Evolutionary conservation across 2,113 vertebrate species (phyloP).

Genomic region (Helogale parvula): DNA sequence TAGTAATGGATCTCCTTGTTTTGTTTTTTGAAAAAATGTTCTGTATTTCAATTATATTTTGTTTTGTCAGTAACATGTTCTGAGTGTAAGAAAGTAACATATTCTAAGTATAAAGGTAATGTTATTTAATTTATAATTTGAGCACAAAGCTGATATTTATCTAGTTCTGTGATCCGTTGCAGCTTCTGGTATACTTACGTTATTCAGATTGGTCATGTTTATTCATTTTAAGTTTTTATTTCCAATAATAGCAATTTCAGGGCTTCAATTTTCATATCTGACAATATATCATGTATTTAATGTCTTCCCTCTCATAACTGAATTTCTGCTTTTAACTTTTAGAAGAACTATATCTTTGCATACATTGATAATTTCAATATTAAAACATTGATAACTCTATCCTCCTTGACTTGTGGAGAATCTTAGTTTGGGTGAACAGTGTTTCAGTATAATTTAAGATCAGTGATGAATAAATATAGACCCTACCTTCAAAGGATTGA

Average conservation of each 20-base stretch:
- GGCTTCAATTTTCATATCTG: neutral
- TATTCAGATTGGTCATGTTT: slow-evolving; percentile 30
- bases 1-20: neutral
- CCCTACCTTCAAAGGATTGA: slow-evolving; percentile 15
- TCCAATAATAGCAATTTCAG: slow-evolving; percentile 7
- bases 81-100: slow-evolving; percentile 31
- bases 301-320: slow-evolving; percentile 40
- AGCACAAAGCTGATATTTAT: neutral
- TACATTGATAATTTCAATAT: slow-evolving; percentile 37
- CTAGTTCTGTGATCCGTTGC: neutral
- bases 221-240: slow-evolving; percentile 49
- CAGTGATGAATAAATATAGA: neutral
- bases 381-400: slow-evolving; percentile 1
- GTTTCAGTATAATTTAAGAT: neutral
- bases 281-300: slow-evolving; percentile 16
- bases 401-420: slow-evolving; percentile 28
- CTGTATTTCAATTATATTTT: slow-evolving; percentile 44
- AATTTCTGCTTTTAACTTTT: slow-evolving; percentile 49
- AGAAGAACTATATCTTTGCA: slow-evolving; percentile 10
- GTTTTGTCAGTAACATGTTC: slow-evolving; percentile 30
- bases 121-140: slow-evolving; percentile 46
- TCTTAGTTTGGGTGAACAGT: slow-evolving; percentile 31
- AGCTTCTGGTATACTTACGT: slow-evolving; percentile 26
- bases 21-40: neutral
- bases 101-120: slow-evolving; percentile 22